These are phyloP conservation scores for Geopemphigus sp. DNA, from an alignment of 1,140 invertebrate genomes.

Conservation along the genomic window DNA sequence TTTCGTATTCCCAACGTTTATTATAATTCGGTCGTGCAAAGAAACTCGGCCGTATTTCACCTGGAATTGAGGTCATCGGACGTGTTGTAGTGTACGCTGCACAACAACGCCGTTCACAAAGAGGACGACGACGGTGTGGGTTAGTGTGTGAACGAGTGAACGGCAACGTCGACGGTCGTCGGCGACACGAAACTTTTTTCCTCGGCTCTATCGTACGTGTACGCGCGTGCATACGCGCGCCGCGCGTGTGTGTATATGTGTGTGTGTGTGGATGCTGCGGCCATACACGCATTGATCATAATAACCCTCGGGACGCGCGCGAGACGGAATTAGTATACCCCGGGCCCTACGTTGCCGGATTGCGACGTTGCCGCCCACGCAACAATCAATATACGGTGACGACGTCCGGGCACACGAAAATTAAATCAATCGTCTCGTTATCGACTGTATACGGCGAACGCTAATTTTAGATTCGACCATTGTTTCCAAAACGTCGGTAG, in stretches of 20 bases:
- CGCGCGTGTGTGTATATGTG: neutral
- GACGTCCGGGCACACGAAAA: neutral
- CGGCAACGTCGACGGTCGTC: conserved; percentile 34
- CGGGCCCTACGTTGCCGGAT: conserved; percentile 30
- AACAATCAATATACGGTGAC: conserved; percentile 30
- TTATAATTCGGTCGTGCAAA: conserved; percentile 38
- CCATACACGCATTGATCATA: conserved; percentile 45
- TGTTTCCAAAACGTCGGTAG: too few relatives aligned
- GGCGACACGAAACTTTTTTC: conserved; percentile 39
- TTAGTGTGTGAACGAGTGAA: conserved; percentile 48
- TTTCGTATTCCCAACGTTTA: neutral
- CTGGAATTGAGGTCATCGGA: conserved; percentile 48
- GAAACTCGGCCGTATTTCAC: conserved; percentile 46
- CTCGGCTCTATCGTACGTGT: neutral
- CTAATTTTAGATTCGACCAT: neutral
- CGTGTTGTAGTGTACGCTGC: conserved; percentile 3
- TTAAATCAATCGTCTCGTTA: conserved; percentile 26
- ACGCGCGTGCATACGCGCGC: too few relatives aligned
- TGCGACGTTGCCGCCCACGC: conserved; percentile 46
- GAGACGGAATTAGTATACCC: conserved; percentile 37
- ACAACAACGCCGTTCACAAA: conserved; percentile 30
- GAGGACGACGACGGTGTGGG: conserved; percentile 18
- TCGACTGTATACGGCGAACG: neutral
- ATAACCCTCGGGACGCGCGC: conserved; percentile 36
- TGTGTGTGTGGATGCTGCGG: conserved; percentile 24